Conservation (phyloP, 2,113 vertebrate genomes). For the Cyprinodon variegatus region DNA sequence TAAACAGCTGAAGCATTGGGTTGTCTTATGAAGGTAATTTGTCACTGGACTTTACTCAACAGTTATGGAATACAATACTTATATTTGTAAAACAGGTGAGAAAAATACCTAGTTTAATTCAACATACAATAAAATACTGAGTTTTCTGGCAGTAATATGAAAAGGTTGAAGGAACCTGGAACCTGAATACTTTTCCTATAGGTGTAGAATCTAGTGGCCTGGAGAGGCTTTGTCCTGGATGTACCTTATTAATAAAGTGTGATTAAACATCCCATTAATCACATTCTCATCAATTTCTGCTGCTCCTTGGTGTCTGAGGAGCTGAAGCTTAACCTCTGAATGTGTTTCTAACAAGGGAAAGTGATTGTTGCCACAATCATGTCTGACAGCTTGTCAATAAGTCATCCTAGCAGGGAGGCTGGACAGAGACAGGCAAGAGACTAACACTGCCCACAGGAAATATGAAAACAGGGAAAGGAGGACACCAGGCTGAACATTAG, state of each 20-base stretch:
- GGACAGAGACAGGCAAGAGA: conserved; percentile 2
- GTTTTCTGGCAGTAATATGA: neutral
- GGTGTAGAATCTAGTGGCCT: too few relatives aligned
- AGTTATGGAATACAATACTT: too few relatives aligned
- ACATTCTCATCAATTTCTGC: conserved; percentile 10
- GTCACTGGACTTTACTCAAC: too few relatives aligned
- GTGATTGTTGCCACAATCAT: conserved; percentile 38
- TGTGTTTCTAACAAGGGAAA: conserved; percentile 28
- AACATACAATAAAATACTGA: neutral
- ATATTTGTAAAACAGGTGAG: too few relatives aligned
- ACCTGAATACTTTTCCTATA: too few relatives aligned
- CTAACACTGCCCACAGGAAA: neutral
- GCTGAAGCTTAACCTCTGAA: neutral
- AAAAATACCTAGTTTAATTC: too few relatives aligned
- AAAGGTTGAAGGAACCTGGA: neutral
- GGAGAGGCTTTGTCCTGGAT: neutral
- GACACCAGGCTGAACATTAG: neutral
- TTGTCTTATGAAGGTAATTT: too few relatives aligned
- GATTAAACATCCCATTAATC: conserved; percentile 8
- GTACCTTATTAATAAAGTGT: conserved; percentile 16
- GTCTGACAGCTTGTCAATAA: conserved; percentile 48
- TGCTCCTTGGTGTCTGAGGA: conserved; percentile 1
- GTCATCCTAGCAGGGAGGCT: conserved; percentile 30
- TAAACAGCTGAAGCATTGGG: too few relatives aligned
- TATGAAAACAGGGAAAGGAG: neutral